Evolutionary conservation across 2,113 vertebrate species (phyloP).

Genomic region (Tenebrosternarchus preto): DNA sequence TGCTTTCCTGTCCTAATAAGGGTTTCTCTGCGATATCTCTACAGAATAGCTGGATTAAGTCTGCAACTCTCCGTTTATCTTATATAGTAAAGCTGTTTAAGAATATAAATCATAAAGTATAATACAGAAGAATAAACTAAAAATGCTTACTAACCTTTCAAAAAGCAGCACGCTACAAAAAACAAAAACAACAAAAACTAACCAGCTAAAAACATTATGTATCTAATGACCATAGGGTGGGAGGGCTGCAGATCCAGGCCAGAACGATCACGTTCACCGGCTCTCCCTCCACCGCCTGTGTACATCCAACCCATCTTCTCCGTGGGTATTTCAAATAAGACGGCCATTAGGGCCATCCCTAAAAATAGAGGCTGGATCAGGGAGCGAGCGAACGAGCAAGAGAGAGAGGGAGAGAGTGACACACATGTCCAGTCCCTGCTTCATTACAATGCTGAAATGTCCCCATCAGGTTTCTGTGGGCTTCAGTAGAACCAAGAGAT

Average conservation of each 20-base stretch:
- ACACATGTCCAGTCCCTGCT: constrained; percentile 6
- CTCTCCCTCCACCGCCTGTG: neutral
- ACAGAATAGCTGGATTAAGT: no score
- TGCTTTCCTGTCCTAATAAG: no score
- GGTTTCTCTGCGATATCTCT: no score
- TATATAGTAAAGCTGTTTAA: neutral
- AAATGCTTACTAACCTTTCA: neutral
- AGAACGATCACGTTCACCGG: neutral
- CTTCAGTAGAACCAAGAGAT: neutral
- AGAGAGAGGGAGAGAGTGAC: neutral
- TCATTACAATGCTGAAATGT: constrained; percentile 5
- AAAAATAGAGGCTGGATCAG: constrained; percentile 16
- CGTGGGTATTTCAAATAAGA: constrained; percentile 13
- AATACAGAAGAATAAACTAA: neutral
- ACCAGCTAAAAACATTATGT: no score
- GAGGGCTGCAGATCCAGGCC: neutral
- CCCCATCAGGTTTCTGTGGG: constrained; percentile 11
- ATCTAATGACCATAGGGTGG: neutral
- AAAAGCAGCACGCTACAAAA: neutral
- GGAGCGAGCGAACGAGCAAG: no score
- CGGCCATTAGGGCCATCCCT: neutral
- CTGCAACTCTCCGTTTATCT: no score
- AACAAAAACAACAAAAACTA: no score
- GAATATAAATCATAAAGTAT: no score
- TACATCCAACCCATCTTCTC: neutral